Evolutionary conservation across 1,140 invertebrate genomes (phyloP).

Genomic region (Eurosta solidaginis): DNA sequence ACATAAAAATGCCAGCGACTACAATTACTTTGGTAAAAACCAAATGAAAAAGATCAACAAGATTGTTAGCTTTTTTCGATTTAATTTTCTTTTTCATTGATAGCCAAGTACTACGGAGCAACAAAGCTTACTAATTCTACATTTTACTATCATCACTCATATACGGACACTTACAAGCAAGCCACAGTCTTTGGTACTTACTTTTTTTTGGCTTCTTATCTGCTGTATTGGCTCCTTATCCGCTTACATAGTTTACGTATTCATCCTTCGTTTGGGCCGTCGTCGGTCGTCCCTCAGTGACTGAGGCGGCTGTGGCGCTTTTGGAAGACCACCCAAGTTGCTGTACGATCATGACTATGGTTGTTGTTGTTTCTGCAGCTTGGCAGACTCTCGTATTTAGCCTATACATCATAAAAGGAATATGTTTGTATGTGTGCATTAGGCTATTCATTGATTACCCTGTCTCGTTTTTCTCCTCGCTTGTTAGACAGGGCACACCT

Average conservation of each 20-base stretch:
- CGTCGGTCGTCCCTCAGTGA: constrained; percentile 8
- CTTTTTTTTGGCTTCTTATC: not conserved
- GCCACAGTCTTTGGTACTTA: not conserved
- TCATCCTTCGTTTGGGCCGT: constrained; percentile 18
- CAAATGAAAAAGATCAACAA: not conserved
- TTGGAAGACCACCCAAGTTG: constrained; percentile 25
- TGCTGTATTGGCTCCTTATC: constrained; percentile 14
- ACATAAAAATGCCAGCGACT: not conserved
- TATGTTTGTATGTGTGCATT: too few relatives aligned
- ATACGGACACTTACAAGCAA: constrained; percentile 16
- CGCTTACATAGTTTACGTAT: constrained; percentile 22
- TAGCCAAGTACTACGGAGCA: too few relatives aligned
- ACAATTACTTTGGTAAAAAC: not conserved
- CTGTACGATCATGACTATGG: not conserved
- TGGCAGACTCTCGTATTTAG: not conserved
- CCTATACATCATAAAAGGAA: constrained; percentile 10
- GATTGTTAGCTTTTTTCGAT: not conserved
- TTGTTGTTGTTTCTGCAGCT: not conserved
- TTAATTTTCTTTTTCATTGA: not conserved
- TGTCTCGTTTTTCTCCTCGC: too few relatives aligned
- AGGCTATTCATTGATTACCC: too few relatives aligned
- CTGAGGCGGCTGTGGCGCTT: constrained; percentile 10
- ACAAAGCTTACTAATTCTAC: not conserved
- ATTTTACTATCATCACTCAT: constrained; percentile 22
- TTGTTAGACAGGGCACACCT: too few relatives aligned